A percentile compares a stretch with the other conserved stretches of the same genome.
phyloP scores from a whole-genome alignment of 2,113 vertebrate genomes.

The Pituophis catenifer region DNA sequence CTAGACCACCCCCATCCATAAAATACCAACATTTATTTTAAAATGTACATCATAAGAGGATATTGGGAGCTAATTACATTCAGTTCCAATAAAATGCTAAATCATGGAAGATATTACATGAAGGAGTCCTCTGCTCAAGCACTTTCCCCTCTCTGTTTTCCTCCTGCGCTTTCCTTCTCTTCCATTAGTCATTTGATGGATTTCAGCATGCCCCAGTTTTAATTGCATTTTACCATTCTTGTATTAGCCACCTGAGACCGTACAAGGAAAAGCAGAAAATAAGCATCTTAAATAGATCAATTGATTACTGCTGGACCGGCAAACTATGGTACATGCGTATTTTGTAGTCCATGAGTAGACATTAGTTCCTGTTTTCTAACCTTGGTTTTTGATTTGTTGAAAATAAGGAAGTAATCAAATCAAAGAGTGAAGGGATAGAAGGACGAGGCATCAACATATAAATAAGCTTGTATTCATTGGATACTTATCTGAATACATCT shows the following conservation, averaged over 20 bases:
- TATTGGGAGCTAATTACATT: not conserved
- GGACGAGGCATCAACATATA: not conserved
- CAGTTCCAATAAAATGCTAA: not conserved
- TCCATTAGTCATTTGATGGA: not conserved
- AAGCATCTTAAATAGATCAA: not conserved
- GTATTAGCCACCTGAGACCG: not conserved
- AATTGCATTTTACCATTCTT: not conserved
- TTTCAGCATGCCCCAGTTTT: not conserved
- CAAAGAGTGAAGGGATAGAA: not conserved
- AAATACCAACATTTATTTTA: not conserved
- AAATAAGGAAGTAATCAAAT: not conserved
- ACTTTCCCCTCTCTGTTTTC: not conserved
- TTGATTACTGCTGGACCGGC: not conserved
- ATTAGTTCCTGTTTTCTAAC: not conserved
- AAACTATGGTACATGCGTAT: not conserved
- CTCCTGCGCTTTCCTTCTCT: not conserved
- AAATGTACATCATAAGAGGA: not conserved
- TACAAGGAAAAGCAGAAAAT: not conserved
- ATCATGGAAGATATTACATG: not conserved
- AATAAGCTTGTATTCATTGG: not conserved
- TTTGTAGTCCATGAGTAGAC: not conserved
- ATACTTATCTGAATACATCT: not conserved
- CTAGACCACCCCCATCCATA: not conserved
- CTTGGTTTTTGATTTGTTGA: not conserved
- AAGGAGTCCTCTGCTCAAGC: not conserved